Base-by-base conservation (phyloP, 2,888 invertebrate species). In the Lymantria monacha region DNA sequence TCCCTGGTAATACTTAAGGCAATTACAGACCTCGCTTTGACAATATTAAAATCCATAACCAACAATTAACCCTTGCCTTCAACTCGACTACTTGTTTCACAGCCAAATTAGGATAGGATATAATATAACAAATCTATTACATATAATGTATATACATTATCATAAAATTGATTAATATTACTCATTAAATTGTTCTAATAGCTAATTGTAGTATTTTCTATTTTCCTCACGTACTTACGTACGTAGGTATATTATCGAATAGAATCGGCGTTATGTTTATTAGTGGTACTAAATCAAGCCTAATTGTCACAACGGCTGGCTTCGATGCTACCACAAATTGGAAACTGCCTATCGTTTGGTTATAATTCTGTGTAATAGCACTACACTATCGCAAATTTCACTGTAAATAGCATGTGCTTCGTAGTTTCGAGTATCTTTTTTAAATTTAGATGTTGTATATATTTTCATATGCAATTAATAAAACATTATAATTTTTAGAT, bases 251-350 rank as follows among this genome's bases (percentile, higher is more conserved):
- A 59, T n/a, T 68, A 75, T 72, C 62, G 48, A 44, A 44, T 46
- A 36, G 50, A 30, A 49, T 43, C 41, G 46, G 38, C 49, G 15
- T 69, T 69, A 61, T 71, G 74, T 72, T 74, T 78, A 78, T 76
- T 77, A 70, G 72, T 53, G 14, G 53, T 45, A 53, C 70, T 81
- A 79, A 80, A 81, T 81, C 79, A 79, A 66, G 69, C 51, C 59
- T 72, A 74, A 76, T 73, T 71, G 72, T 74, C 67, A 58, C 63
- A 61, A 49, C 63, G 53, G 63, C 53, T 68, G 69, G 63, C 48
- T 46, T 44, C 47, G 44, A 56, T 51, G 49, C 41, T 44, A 45
- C 48, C 55, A 50, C 56, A 57, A 63, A 70, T 63, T 65, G 65
- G 59, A 53, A 53, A 49, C 42, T 57, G 48, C 42, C 54, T 55